Percentiles rank a stretch among this genome's conserved stretches.
These are phyloP conservation scores for Deilephila porcellus DNA, from an alignment of 2,888 invertebrate species.

Conservation along the genomic window DNA sequence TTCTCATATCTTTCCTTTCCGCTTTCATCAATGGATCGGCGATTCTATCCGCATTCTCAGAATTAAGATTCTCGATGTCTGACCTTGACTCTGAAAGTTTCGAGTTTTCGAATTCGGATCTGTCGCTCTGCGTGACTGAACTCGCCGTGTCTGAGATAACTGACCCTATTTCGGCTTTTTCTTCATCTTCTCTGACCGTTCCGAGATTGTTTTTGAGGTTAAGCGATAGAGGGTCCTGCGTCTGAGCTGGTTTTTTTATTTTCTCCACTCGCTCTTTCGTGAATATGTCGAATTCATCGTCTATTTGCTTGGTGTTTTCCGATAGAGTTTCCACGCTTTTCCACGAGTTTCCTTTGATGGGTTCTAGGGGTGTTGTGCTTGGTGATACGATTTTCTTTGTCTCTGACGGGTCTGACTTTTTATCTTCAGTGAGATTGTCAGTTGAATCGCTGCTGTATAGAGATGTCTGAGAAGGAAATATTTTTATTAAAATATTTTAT, in stretches of 20 bases:
- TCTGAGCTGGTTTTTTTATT: conserved; percentile 60
- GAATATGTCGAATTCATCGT: conserved; percentile 80
- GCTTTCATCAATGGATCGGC: conserved; percentile 35
- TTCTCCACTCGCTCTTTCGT: conserved; percentile 74
- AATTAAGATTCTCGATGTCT: background rate
- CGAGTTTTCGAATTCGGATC: conserved; percentile 34
- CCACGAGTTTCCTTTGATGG: conserved; percentile 63
- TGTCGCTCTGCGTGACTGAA: conserved; percentile 53
- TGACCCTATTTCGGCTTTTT: conserved; percentile 61
- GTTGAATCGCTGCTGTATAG: conserved; percentile 68
- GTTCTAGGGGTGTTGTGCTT: conserved; percentile 71
- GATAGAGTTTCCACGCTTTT: conserved; percentile 63
- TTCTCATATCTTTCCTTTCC: conserved; percentile 32
- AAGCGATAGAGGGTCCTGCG: conserved; percentile 63
- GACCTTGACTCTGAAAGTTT: conserved; percentile 25
- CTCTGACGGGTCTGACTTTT: conserved; percentile 52
- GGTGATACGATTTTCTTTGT: conserved; percentile 50
- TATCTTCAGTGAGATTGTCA: conserved; percentile 61
- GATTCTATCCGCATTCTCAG: background rate
- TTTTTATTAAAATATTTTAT: background rate
- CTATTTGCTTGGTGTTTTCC: conserved; percentile 58
- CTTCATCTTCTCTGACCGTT: conserved; percentile 74
- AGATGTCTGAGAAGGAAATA: conserved; percentile 66
- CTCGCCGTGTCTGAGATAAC: conserved; percentile 64
- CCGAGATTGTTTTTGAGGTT: conserved; percentile 70